Percentiles rank a stretch among this genome's conserved stretches.
Evolutionary conservation across 1,140 invertebrate genomes (phyloP).

Genomic region (Leptinotarsa lineolata): DNA sequence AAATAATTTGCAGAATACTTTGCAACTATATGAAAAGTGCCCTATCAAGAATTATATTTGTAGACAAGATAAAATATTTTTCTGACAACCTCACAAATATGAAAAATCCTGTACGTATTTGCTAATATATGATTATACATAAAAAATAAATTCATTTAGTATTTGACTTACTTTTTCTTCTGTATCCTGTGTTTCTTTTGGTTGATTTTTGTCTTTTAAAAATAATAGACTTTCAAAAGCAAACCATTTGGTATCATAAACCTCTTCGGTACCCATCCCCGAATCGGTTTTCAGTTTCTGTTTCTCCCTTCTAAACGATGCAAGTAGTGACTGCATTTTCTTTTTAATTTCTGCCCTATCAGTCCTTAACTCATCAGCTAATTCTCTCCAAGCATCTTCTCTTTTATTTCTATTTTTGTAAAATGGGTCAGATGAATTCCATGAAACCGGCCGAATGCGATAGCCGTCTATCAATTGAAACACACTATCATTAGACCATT

Average conservation of each 20-base stretch:
- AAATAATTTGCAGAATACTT: too few species aligned
- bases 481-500: conserved; percentile 6
- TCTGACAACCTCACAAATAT: too few species aligned
- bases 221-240: conserved; percentile 7
- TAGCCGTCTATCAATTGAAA: conserved; percentile 4
- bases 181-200: not conserved
- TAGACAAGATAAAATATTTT: too few species aligned
- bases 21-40: too few species aligned
- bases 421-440: conserved; percentile 1
- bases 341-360: not conserved
- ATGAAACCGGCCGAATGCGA: not conserved
- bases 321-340: conserved; percentile 10
- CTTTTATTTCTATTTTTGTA: too few species aligned
- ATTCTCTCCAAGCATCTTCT: conserved; percentile 20
- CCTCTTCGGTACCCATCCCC: not conserved
- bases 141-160: too few species aligned
- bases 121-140: too few species aligned
- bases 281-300: not conserved
- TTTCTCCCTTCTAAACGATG: not conserved
- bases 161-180: too few species aligned
- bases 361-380: not conserved
- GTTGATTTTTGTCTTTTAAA: conserved; percentile 8
- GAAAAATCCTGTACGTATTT: too few species aligned
- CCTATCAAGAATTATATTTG: too few species aligned
- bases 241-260: conserved; percentile 15